phyloP scores from a whole-genome alignment of 2,888 invertebrate genomes.

The Laothoe populi region DNA sequence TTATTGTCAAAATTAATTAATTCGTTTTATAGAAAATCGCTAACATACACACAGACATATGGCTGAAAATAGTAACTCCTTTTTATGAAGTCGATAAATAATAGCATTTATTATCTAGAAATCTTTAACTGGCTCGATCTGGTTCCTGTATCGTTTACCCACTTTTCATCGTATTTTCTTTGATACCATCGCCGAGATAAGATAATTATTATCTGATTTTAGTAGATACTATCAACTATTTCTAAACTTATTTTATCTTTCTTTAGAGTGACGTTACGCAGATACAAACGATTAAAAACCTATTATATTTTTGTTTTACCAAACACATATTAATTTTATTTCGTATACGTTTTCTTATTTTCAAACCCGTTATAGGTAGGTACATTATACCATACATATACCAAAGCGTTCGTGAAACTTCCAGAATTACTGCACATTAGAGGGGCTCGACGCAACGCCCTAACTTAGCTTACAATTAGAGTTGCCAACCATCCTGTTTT shows the following conservation, averaged over 20 bases:
- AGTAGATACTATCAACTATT: background rate
- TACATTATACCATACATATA: background rate
- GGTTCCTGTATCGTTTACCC: slow-evolving; percentile 6
- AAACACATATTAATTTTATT: no score
- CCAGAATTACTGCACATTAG: background rate
- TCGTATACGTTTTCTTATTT: no score
- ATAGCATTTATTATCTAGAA: slow-evolving; percentile 12
- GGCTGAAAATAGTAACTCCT: no score
- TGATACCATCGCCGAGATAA: slow-evolving; percentile 4
- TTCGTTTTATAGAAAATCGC: no score
- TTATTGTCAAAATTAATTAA: no score
- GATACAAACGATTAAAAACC: no score
- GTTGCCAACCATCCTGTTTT: no score
- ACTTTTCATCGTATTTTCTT: slow-evolving; percentile 13
- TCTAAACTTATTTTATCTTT: slow-evolving; percentile 3
- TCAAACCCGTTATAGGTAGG: slow-evolving; percentile 1
- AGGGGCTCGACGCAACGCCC: slow-evolving; percentile 7
- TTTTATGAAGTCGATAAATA: no score
- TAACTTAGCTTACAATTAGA: background rate
- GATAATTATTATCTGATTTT: slow-evolving; percentile 14
- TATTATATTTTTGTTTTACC: no score
- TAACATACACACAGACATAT: no score
- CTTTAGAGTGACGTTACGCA: background rate
- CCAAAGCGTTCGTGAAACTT: slow-evolving; percentile 4
- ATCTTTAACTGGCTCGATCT: background rate